Percentiles rank a stretch among this genome's conserved stretches.
Evolutionary conservation across 1,140 invertebrate genomes (phyloP).

Genomic region (Bombus pascuorum): DNA sequence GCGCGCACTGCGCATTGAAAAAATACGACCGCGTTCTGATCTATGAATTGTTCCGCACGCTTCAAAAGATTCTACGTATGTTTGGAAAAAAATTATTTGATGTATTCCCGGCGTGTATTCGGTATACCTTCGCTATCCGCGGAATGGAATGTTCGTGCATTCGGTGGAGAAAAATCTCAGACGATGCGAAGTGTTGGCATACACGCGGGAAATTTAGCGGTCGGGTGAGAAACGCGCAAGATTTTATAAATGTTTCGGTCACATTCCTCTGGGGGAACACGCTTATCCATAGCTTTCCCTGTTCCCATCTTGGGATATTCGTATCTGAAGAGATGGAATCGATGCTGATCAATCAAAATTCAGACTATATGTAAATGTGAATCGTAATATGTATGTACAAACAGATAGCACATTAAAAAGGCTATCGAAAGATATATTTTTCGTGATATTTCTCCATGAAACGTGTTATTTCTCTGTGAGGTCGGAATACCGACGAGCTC

Average conservation of each 20-base stretch:
- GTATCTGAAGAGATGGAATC: too few relatives aligned
- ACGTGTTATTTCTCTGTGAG: too few relatives aligned
- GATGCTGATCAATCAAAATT: neutral
- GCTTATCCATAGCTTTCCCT: slow-evolving; percentile 27
- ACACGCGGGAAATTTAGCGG: slow-evolving; percentile 54
- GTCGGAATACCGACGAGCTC: neutral
- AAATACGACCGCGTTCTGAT: neutral
- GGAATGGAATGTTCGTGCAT: slow-evolving; percentile 41
- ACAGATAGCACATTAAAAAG: neutral
- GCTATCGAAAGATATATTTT: neutral
- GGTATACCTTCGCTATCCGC: neutral
- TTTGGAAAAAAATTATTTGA: slow-evolving; percentile 19
- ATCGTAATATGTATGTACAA: too few relatives aligned
- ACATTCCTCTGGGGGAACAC: slow-evolving; percentile 26
- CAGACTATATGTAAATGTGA: neutral
- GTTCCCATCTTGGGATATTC: neutral
- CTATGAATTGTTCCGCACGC: neutral
- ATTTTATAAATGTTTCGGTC: slow-evolving; percentile 51
- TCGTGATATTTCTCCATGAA: too few relatives aligned
- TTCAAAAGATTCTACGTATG: neutral
- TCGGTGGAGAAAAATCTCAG: slow-evolving; percentile 42
- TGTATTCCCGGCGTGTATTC: neutral
- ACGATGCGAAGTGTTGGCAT: slow-evolving; percentile 19
- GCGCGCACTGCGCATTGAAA: neutral
- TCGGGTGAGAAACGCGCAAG: slow-evolving; percentile 41